Evolutionary conservation across 37 sponge, comb jelly and placozoan genomes (phyloP).

Genomic region (Bolinopsis microptera): DNA sequence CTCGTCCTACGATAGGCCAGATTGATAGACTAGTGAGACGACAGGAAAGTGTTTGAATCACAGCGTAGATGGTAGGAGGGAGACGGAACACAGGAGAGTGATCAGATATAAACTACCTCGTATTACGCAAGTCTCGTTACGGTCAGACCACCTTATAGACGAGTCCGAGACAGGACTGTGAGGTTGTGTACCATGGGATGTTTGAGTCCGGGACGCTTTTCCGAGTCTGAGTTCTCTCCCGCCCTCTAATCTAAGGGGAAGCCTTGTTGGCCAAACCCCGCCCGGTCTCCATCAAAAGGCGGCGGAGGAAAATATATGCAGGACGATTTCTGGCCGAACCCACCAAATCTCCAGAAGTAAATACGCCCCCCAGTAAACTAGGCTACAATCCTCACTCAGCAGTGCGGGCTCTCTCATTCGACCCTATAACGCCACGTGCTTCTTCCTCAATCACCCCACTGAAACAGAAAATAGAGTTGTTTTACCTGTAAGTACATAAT

Average conservation of each 20-base stretch:
- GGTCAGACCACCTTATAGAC: background rate
- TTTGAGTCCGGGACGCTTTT: background rate
- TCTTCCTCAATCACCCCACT: too few species aligned
- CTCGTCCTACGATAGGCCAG: background rate
- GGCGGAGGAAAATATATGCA: background rate
- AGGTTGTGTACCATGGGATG: background rate
- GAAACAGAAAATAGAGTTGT: too few species aligned
- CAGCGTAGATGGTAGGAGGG: background rate
- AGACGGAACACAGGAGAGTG: background rate
- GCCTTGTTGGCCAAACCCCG: background rate
- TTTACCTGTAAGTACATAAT: too few species aligned
- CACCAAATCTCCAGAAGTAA: background rate
- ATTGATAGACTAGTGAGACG: background rate
- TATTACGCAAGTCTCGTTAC: background rate
- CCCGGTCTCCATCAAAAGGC: background rate
- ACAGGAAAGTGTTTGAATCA: background rate
- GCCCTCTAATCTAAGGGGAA: background rate
- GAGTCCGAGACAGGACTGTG: background rate
- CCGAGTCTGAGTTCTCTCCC: conserved; percentile 32
- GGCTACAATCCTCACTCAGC: conserved; percentile 51
- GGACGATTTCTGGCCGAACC: background rate
- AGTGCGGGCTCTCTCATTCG: too few species aligned
- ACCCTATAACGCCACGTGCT: too few species aligned
- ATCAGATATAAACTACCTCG: background rate
- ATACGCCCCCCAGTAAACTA: background rate